Base-by-base conservation (phyloP, 2,888 invertebrate species). In the Odontocolon sp. region DNA sequence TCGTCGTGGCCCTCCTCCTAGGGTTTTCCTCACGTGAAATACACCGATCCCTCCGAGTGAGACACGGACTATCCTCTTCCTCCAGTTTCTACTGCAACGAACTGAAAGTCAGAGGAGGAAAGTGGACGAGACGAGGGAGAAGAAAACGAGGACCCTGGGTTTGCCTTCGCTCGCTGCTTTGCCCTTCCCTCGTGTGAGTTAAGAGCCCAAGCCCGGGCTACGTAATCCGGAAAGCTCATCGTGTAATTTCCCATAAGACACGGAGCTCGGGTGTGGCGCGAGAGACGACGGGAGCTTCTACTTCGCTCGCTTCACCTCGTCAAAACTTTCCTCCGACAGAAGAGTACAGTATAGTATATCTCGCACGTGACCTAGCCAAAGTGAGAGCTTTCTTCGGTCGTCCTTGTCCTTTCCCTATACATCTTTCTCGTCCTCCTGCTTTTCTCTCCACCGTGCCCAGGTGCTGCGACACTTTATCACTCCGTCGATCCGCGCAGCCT, bases 211-310 rank as follows among this genome's bases (percentile, higher is more conserved):
- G 47, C 54, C 59, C 42, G 54, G 70, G 66, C 66, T 70, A 59
- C 74, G 69, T 77, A 78, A 74, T 75, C 75, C 80, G 78, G 54
- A 77, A 82, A 85, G 85, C 86, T 85, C 86, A 83, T 87, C 83
- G 84, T 83, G 84, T 87, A 87, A 87, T 87, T 87, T 87, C 87
- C 87, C 87, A 86, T 83, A 87, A 87, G 87, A 85, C 87, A 80
- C 47, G 57, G 75, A 23, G 42, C 42, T 63, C 45, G 6, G 26
- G 28, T n/a, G 26, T 50, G 9, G 9, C 40, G 47, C 23, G 38
- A 28, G 38, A 50, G 52, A 52, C 61, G 70, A 75, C 76, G 64
- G 61, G 45, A 70, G 56, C 75, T 74, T 76, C 36, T 70, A 56
- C 54, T 33, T 42, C 42, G 59, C 64, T 66, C 64, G 77, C 54